Evolutionary conservation across 2,113 vertebrate species (phyloP).

Genomic region (Rattus norvegicus): DNA sequence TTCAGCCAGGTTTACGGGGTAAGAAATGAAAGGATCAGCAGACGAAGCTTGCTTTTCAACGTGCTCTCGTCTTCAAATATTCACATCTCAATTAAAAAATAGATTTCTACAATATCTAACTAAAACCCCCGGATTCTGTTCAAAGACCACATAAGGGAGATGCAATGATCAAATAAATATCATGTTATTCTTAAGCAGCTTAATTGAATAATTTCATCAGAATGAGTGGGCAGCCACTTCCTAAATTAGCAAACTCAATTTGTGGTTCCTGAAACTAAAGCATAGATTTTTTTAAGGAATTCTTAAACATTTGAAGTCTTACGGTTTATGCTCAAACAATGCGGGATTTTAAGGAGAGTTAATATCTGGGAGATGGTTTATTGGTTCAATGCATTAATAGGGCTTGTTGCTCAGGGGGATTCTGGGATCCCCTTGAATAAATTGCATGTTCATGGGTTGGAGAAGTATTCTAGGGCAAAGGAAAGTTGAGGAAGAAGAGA

Average conservation of each 20-base stretch:
- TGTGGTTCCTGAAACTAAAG: conserved; percentile 20
- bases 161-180: conserved; percentile 28
- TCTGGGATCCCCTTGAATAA: too few species aligned
- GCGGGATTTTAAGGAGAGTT: conserved; percentile 9
- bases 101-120: not conserved
- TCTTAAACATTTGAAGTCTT: conserved; percentile 21
- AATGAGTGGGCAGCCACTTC: not conserved
- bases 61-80: conserved; percentile 39
- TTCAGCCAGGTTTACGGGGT: conserved; percentile 47
- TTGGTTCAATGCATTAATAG: not conserved
- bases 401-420: not conserved
- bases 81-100: not conserved
- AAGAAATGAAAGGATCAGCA: conserved; percentile 54
- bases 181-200: conserved; percentile 24
- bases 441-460: too few species aligned
- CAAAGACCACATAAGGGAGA: not conserved
- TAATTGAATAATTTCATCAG: conserved; percentile 17
- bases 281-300: not conserved
- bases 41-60: conserved; percentile 43
- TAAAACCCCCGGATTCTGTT: not conserved
- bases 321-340: not conserved
- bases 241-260: conserved; percentile 48
- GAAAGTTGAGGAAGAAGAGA: not conserved
- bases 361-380: not conserved
- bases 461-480: too few species aligned